These are phyloP conservation scores for Dinomys branickii DNA, from an alignment of 2,113 vertebrate species.

Conservation along the genomic window DNA sequence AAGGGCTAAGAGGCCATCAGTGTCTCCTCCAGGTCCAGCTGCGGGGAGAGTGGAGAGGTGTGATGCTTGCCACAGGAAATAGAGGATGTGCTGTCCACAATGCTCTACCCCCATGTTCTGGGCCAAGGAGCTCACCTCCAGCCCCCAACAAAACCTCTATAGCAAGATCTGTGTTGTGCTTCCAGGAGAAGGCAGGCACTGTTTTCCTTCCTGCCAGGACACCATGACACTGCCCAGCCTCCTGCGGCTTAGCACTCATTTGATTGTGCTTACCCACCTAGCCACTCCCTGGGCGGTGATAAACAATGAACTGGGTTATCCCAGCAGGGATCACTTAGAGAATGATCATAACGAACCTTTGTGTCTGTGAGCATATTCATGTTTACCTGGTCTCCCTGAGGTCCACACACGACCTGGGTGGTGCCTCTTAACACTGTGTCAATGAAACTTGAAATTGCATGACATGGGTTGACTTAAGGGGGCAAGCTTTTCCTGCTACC, in stretches of 20 bases:
- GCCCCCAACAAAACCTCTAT: neutral
- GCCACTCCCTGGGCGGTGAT: rapidly evolving
- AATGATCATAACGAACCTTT: neutral
- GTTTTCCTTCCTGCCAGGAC: rapidly evolving
- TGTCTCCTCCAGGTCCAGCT: rapidly evolving
- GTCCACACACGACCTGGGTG: neutral
- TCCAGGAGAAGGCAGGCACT: neutral
- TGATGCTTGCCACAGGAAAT: neutral
- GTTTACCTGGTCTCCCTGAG: rapidly evolving
- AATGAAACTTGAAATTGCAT: neutral
- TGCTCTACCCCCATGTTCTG: neutral
- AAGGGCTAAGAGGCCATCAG: neutral
- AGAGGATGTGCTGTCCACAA: neutral
- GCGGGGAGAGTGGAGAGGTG: rapidly evolving
- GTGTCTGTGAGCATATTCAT: neutral
- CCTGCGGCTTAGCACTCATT: too few relatives aligned
- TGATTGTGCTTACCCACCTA: rapidly evolving
- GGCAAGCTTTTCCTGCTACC: neutral
- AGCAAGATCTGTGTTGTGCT: neutral
- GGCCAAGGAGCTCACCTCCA: neutral
- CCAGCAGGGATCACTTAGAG: neutral
- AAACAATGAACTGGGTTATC: neutral
- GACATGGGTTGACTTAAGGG: neutral
- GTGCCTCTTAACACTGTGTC: too few relatives aligned
- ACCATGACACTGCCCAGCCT: rapidly evolving